Evolutionary conservation across 2,113 vertebrate species (phyloP).

Genomic region (Crocuta crocuta): DNA sequence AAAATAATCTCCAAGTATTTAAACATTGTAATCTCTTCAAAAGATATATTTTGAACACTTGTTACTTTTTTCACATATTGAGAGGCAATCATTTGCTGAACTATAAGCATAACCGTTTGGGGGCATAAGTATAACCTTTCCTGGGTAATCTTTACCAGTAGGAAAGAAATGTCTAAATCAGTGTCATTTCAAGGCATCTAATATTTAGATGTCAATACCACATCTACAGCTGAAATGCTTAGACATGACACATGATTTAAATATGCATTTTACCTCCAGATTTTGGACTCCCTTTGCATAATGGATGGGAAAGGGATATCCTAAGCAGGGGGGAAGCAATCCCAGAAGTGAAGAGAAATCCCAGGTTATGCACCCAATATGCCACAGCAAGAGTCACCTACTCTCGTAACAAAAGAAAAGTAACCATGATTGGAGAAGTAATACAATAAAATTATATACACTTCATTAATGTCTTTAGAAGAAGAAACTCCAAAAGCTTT

Average conservation of each 20-base stretch:
- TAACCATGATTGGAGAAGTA: not conserved
- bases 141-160: not conserved
- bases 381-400: not conserved
- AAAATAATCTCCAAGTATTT: conserved; percentile 27
- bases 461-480: not conserved
- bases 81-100: conserved; percentile 18
- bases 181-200: not conserved
- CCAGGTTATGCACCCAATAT: not conserved
- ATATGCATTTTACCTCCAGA: not conserved
- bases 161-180: not conserved
- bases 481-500: not conserved
- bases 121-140: not conserved
- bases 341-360: not conserved
- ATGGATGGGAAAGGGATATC: not conserved
- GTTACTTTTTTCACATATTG: not conserved
- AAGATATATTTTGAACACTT: not conserved
- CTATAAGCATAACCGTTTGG: not conserved
- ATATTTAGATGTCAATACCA: not conserved
- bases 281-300: not conserved
- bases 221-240: not conserved
- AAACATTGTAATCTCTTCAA: not conserved
- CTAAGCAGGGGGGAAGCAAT: not conserved
- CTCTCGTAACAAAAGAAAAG: not conserved
- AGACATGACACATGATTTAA: not conserved
- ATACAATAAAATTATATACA: not conserved